Conservation (phyloP, 1,140 invertebrate species). For the Lordiphosa stackelbergi region DNA sequence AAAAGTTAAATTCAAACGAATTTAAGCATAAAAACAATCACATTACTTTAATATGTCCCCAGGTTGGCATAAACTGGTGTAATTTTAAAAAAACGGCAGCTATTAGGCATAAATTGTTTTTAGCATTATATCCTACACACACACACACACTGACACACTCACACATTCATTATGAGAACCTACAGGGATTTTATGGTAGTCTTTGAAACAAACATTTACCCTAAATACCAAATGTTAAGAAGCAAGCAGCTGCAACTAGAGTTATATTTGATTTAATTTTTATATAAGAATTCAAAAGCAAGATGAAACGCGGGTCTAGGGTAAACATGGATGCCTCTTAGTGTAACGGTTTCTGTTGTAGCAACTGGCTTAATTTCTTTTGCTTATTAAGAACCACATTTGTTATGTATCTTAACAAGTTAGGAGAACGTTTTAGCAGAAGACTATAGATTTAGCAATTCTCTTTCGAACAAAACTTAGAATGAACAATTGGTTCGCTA, state of each 20-base stretch:
- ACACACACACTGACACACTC: slow-evolving; percentile 13
- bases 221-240: slow-evolving; percentile 13
- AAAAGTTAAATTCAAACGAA: slow-evolving; percentile 71
- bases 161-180: slow-evolving; percentile 56
- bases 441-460: no score
- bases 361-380: slow-evolving; percentile 57
- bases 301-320: slow-evolving; percentile 64
- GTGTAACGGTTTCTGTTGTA: slow-evolving; percentile 73
- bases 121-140: slow-evolving; percentile 38
- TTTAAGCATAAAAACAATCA: slow-evolving; percentile 75
- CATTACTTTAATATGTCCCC: slow-evolving; percentile 52
- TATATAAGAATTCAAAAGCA: slow-evolving; percentile 46
- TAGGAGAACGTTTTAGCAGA: no score
- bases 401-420: no score
- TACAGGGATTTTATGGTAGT: slow-evolving; percentile 77
- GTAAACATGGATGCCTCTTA: slow-evolving; percentile 65
- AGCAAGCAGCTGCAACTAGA: slow-evolving; percentile 28
- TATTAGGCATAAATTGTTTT: slow-evolving; percentile 36
- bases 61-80: background rate
- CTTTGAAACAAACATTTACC: slow-evolving; percentile 50
- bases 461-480: no score
- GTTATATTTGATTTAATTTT: slow-evolving; percentile 61
- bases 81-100: slow-evolving; percentile 23
- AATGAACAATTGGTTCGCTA: no score
- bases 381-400: slow-evolving; percentile 4